Evolutionary conservation across 2,888 invertebrate genomes (phyloP).

Genomic region (Athrips mouffetella): DNA sequence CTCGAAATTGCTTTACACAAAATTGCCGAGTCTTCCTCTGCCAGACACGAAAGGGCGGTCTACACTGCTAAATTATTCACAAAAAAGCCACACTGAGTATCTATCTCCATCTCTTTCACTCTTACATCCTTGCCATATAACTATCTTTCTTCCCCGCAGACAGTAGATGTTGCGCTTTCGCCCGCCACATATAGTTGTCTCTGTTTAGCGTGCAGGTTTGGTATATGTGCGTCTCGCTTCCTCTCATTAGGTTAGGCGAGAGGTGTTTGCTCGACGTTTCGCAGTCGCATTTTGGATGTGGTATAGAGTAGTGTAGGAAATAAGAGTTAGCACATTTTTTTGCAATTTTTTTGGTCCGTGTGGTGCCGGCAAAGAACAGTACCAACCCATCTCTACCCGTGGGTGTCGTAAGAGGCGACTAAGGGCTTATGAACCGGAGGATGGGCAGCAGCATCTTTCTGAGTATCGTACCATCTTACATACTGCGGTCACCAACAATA

Average conservation of each 20-base stretch:
- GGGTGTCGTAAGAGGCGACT: no score
- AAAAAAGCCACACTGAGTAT: slow-evolving; percentile 62
- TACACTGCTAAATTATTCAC: slow-evolving; percentile 65
- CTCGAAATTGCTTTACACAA: slow-evolving; percentile 19
- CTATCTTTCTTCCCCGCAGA: slow-evolving; percentile 40
- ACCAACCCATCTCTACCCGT: no score
- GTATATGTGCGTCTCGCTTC: slow-evolving; percentile 48
- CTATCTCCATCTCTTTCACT: slow-evolving; percentile 43
- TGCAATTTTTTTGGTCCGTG: no score
- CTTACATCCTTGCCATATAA: slow-evolving; percentile 21
- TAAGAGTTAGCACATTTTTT: slow-evolving; percentile 14
- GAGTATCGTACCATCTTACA: no score
- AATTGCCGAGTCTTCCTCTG: slow-evolving; percentile 29
- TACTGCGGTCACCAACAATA: no score
- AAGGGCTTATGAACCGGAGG: no score
- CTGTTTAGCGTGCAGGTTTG: slow-evolving; percentile 28
- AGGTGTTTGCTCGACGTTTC: slow-evolving; percentile 71
- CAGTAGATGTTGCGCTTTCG: slow-evolving; percentile 70
- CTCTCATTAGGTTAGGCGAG: slow-evolving; percentile 75
- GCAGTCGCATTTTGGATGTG: slow-evolving; percentile 62
- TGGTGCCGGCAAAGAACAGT: no score
- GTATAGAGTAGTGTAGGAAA: slow-evolving; percentile 37
- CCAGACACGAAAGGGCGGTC: slow-evolving; percentile 61
- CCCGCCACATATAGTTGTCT: slow-evolving; percentile 60
- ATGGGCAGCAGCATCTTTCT: no score